These are phyloP conservation scores for Suillia variegata DNA, from an alignment of 2,888 invertebrate species.

Conservation along the genomic window DNA sequence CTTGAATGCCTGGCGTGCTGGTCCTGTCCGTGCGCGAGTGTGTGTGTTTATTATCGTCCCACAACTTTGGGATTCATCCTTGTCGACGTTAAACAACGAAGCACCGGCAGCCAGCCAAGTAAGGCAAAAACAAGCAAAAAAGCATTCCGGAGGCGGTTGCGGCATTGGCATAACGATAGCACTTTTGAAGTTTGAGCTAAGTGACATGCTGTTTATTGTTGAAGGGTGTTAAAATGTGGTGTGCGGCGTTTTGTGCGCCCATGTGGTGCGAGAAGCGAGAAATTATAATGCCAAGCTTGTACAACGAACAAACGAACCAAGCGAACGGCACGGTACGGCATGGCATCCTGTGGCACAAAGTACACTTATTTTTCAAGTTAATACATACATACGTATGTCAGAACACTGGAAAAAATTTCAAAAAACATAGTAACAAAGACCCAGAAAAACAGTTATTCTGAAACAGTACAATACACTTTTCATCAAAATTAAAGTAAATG, in stretches of 20 bases:
- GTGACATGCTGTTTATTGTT: slow-evolving; percentile 61
- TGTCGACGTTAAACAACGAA: slow-evolving; percentile 13
- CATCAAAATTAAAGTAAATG: too few relatives aligned
- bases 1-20: slow-evolving; percentile 42
- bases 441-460: too few relatives aligned
- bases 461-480: too few relatives aligned
- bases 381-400: not conserved
- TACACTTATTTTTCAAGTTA: slow-evolving; percentile 9
- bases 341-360: slow-evolving; percentile 20
- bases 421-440: too few relatives aligned
- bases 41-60: slow-evolving; percentile 43
- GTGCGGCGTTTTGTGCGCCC: slow-evolving; percentile 36
- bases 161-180: slow-evolving; percentile 50
- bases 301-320: too few relatives aligned
- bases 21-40: slow-evolving; percentile 29
- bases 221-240: slow-evolving; percentile 61
- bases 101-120: too few relatives aligned
- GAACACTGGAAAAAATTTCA: too few relatives aligned
- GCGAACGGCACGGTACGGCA: too few relatives aligned
- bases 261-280: slow-evolving; percentile 49
- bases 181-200: slow-evolving; percentile 60
- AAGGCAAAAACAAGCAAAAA: too few relatives aligned
- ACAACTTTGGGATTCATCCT: slow-evolving; percentile 12
- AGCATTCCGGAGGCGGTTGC: slow-evolving; percentile 41
- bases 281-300: slow-evolving; percentile 52